Evolutionary conservation across 2,888 invertebrate species (phyloP), one percentile per base, ranked within the genome.

Genomic region (Cotesia congregata): DNA sequence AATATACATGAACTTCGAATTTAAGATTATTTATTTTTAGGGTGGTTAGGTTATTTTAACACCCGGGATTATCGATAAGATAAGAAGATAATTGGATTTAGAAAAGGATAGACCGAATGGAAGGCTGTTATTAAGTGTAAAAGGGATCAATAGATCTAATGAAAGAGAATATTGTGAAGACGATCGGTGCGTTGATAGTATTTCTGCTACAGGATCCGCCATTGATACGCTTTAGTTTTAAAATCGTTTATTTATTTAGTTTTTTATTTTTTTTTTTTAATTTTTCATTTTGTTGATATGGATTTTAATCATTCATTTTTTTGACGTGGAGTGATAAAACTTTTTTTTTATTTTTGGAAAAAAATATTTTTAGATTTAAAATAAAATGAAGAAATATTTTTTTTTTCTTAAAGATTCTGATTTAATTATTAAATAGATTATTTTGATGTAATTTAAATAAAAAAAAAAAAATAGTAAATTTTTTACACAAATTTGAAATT

Each of bases 181-280:
- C 80, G 83, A 83, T 85, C 83, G 83, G 82, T 80, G 81, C 81
- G 81, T 79, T 81, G 83, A 84, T 82, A 82, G 81, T 80, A 81
- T 76, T 78, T 82, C 60, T 81, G 68, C 41, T 76, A 74, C 75
- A 78, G 82, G 82, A 83, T 84, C 85, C 85, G 87, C 87, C 87
- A 88, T 88, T 88, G 87, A 87, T 88, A 87, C 87, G 87, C 72
- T 62, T 40, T 39, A 38, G 61, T 39, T 64, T 20, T 7, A 17
- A 17, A 71, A 64, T 64, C 30, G 30, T 7, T 17, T 30, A 60
- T 71, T 61, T 60, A 17, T 59, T 20, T 59, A n/a, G 15, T 71
- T 61, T 12, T 2, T 71, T 39, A 3, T 30, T 30, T 9, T 65
- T 20, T 65, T 65, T 65, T 12, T 65, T 1, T 9, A 65, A 6